phyloP scores from a whole-genome alignment of 2,113 vertebrate genomes.

The Catharus fuscescens region DNA sequence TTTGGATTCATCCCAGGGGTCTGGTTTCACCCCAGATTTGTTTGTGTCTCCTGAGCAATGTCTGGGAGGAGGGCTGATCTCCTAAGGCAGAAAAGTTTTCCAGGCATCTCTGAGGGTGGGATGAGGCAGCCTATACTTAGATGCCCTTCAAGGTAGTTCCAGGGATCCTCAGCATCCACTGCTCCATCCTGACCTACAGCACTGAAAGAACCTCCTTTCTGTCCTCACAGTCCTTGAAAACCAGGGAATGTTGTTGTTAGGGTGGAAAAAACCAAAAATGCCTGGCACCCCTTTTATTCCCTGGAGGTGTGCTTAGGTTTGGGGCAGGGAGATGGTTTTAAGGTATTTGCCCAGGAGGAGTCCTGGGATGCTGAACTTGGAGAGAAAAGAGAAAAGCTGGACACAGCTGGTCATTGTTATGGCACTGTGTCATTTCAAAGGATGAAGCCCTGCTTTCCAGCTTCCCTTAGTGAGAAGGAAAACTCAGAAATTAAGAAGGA shows the following conservation, averaged over 20 bases:
- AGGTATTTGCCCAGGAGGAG: background rate
- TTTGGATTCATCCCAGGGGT: background rate
- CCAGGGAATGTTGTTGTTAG: background rate
- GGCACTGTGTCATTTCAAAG: background rate
- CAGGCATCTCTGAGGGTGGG: background rate
- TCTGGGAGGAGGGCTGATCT: background rate
- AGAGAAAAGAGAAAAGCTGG: background rate
- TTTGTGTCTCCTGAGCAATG: background rate
- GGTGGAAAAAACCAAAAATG: background rate
- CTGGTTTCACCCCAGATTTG: background rate
- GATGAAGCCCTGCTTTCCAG: background rate
- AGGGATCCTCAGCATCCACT: background rate
- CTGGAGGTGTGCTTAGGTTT: background rate
- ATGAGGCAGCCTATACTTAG: background rate
- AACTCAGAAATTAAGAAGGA: background rate
- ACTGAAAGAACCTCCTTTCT: background rate
- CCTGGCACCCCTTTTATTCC: background rate
- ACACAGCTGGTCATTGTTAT: background rate
- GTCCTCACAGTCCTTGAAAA: background rate
- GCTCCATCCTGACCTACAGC: background rate
- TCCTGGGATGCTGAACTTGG: background rate
- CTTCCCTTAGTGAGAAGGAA: background rate
- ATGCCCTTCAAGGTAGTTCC: background rate
- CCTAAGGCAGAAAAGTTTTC: background rate
- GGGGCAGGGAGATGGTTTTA: background rate